phyloP scores from a whole-genome alignment of 2,797 vertebrate species.

The Microcaecilia unicolor region DNA sequence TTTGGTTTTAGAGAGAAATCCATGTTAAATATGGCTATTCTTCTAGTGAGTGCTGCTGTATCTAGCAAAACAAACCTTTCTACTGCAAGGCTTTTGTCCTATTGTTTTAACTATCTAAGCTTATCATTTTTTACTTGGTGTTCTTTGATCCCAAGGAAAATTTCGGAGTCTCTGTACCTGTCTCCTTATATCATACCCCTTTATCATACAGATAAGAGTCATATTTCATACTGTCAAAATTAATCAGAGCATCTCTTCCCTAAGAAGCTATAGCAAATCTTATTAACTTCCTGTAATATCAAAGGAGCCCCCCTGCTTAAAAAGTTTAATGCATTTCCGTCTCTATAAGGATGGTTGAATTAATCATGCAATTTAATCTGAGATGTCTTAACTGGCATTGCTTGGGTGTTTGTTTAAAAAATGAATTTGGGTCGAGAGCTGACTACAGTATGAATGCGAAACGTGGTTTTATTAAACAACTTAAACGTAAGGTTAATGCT shows the following conservation, averaged over 20 bases:
- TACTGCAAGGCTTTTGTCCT: no score
- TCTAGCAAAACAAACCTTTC: no score
- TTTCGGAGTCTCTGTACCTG: conserved; percentile 8
- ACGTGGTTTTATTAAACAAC: conserved; percentile 19
- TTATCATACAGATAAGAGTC: conserved; percentile 20
- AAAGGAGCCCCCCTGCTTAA: conserved; percentile 1
- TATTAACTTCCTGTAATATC: conserved; percentile 15
- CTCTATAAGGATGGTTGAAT: conserved; percentile 11
- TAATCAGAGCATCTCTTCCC: conserved; percentile 25
- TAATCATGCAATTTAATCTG: conserved; percentile 12
- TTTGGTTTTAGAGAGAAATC: no score
- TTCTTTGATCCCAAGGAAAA: conserved; percentile 18
- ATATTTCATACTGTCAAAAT: conserved; percentile 23
- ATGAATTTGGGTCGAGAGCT: conserved; percentile 15
- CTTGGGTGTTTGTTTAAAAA: conserved; percentile 16
- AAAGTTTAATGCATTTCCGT: not conserved
- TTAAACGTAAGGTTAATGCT: conserved; percentile 14
- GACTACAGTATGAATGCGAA: conserved; percentile 5
- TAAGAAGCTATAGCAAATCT: conserved; percentile 16
- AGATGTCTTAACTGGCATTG: not conserved
- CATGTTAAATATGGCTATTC: no score
- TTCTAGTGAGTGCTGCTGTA: no score
- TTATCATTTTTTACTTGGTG: conserved; percentile 17
- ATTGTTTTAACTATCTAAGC: no score
- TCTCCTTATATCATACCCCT: conserved; percentile 11